Base-by-base conservation (phyloP, 2,113 vertebrate genomes). In the Notiomystis cincta region DNA sequence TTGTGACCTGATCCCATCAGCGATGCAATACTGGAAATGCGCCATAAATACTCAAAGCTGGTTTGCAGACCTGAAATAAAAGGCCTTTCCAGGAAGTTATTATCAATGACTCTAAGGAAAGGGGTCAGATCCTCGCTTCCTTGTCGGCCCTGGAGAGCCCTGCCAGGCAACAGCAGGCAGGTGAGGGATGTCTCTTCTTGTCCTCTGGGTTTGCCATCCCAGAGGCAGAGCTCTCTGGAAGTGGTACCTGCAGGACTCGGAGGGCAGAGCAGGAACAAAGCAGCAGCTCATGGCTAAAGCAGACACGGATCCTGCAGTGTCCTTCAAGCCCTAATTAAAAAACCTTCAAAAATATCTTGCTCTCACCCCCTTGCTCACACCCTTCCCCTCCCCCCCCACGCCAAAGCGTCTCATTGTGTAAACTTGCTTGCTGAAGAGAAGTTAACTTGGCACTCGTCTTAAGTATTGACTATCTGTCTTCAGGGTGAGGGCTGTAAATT, bases 401-500 rank as follows among this genome's bases (percentile, higher is more conserved):
- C 76, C 95, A 91, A 84, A 89, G 73, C 33, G 31, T 95, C 96
- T 93, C 94, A 91, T 97, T 96, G 97, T 97, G 95, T 97, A 98
- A 98, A 98, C 98, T 97, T 96, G 97, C 97, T 96, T 91, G 97
- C 97, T 97, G 96, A 97, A 96, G 97, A 98, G 97, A 98, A 98
- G 97, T 98, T 97, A 98, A 97, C 97, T 98, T 98, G 98, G 98
- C 98, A 98, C 97, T 98, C 96, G 47, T 98, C 98, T 98, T 98
- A 98, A 97, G 98, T 98, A 98, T 98, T 98, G 98, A 98, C 98
- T 98, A 98, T 98, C 98, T 98, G 98, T 98, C 98, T 98, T 98
- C 97, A 96, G 98, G 97, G 97, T 97, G 97, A 98, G 98, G 98
- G 98, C 98, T 99, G 99, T 99, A 99, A 99, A 99, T 99, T 99